Evolutionary conservation across 2,113 vertebrate species (phyloP), one percentile per base, ranked within the genome.

Genomic region (Pangasianodon gigas): DNA sequence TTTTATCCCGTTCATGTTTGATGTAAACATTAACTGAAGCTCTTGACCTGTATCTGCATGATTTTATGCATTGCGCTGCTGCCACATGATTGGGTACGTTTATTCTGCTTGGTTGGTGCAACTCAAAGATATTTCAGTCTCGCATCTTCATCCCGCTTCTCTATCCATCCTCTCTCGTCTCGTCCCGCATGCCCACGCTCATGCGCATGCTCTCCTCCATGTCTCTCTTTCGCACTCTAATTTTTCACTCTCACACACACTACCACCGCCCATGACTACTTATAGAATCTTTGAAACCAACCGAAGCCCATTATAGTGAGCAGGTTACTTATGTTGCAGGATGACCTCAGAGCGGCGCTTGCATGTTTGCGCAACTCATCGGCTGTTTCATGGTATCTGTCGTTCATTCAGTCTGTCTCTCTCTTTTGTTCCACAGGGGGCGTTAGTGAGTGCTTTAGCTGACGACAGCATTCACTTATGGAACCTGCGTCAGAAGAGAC

Each of bases 401-500:
- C 16, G 29, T 52, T 87, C n/a, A n/a, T 21, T 52, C n/a, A 16
- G 2, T 79, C 71, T 69, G 1, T 88, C 19, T 80, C 21, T 48
- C 37, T 67, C n/a, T 80, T 32, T 5, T 85, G 2, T 65, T 71
- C 82, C 71, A 48, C 86, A 99, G 98, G 98, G 98, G 95, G 98
- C 98, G 87, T 96, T 99, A 93, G 98, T 99, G 96, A 99, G 98
- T 91, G 98, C 97, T 96, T 97, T 99, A 97, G 97, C 98, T 89
- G 98, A 99, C 90, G 98, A 99, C 93, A 99, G 96, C n/a, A 95
- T 99, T 93, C 98, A 99, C 93, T 95, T 99, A 92, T 99, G 98
- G 98, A 99, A 99, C 95, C 96, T 99, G 93, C 97, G 98, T 95
- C 98, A 99, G 94, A 99, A 99, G 95, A 97, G 98, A 94, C 98